phyloP scores from a whole-genome alignment of 2,888 invertebrate species.

The Dynastes grantii region DNA sequence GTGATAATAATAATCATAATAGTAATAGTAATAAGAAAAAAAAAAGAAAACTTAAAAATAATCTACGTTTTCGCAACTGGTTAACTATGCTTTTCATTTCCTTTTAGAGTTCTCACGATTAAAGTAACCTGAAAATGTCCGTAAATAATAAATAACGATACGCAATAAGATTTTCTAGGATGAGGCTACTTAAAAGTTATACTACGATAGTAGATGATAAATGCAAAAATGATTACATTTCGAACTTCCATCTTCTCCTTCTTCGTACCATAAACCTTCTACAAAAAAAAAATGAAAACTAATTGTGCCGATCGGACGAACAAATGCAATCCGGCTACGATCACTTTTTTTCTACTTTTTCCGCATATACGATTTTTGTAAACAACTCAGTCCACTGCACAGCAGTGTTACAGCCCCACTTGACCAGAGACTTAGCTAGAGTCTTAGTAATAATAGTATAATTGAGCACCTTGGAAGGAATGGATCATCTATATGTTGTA shows the following conservation, averaged over 20 bases:
- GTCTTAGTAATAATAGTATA: slow-evolving; percentile 59
- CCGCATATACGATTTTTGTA: slow-evolving; percentile 35
- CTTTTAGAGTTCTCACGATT: slow-evolving; percentile 40
- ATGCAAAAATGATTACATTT: slow-evolving; percentile 49
- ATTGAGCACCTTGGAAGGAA: slow-evolving; percentile 83
- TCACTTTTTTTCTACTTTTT: slow-evolving; percentile 52
- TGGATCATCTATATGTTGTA: slow-evolving; percentile 69
- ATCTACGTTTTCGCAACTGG: slow-evolving; percentile 44
- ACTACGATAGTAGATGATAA: slow-evolving; percentile 48
- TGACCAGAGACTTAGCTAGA: slow-evolving; percentile 59
- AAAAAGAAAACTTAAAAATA: slow-evolving; percentile 44
- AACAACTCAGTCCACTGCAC: slow-evolving; percentile 63
- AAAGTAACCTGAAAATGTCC: slow-evolving; percentile 34
- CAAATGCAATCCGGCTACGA: slow-evolving; percentile 58
- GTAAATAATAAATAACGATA: slow-evolving; percentile 47
- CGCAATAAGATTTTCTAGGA: slow-evolving; percentile 38
- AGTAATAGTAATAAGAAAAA: slow-evolving; percentile 34
- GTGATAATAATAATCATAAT: slow-evolving; percentile 47
- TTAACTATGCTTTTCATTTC: slow-evolving; percentile 36
- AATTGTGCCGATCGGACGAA: slow-evolving; percentile 63
- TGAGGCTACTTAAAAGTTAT: slow-evolving; percentile 38
- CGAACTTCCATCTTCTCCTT: slow-evolving; percentile 31
- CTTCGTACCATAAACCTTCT: slow-evolving; percentile 40
- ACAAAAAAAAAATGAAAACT: slow-evolving; percentile 41
- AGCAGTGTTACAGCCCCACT: slow-evolving; percentile 62